These are phyloP conservation scores for Rhizoglyphus robini DNA, from an alignment of 1,140 invertebrate genomes.

Conservation along the genomic window DNA sequence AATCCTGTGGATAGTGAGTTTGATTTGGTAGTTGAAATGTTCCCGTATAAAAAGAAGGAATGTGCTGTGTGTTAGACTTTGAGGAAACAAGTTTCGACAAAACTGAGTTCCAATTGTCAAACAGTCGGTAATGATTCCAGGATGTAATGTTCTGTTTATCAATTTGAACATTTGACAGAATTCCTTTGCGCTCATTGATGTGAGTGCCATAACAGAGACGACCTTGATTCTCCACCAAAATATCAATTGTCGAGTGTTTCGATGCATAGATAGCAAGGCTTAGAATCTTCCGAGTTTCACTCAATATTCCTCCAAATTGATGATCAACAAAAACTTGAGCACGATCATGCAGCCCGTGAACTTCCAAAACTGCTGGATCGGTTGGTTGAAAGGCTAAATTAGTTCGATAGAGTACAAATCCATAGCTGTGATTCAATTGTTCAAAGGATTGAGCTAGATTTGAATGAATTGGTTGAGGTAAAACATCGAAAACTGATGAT, in stretches of 20 bases:
- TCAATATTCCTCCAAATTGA: slow-evolving; percentile 43
- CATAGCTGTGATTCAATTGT: slow-evolving; percentile 26
- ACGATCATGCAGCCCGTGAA: slow-evolving; percentile 22
- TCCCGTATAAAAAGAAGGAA: slow-evolving; percentile 35
- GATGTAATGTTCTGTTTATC: slow-evolving; percentile 31
- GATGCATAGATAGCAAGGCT: slow-evolving; percentile 40
- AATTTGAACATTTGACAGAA: slow-evolving; percentile 37
- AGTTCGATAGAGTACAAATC: slow-evolving; percentile 28
- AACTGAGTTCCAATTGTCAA: slow-evolving; percentile 15
- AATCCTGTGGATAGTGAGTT: slow-evolving; percentile 37
- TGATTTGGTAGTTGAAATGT: slow-evolving; percentile 32
- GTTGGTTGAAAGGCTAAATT: slow-evolving; percentile 20
- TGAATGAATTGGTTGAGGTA: not conserved
- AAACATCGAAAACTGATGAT: slow-evolving; percentile 1
- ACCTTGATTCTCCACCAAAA: slow-evolving; percentile 27
- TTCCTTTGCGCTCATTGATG: slow-evolving; percentile 53
- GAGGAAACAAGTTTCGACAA: not conserved
- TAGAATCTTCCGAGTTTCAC: slow-evolving; percentile 41
- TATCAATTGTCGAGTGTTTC: slow-evolving; percentile 42
- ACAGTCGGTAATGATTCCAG: slow-evolving; percentile 29
- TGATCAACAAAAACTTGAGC: slow-evolving; percentile 27
- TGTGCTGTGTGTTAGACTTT: not conserved
- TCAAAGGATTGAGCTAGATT: slow-evolving; percentile 26
- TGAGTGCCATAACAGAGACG: slow-evolving; percentile 24
- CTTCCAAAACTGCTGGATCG: slow-evolving; percentile 21